Conservation (phyloP, 1,140 invertebrate species). For the Hypsibius dujardini region DNA sequence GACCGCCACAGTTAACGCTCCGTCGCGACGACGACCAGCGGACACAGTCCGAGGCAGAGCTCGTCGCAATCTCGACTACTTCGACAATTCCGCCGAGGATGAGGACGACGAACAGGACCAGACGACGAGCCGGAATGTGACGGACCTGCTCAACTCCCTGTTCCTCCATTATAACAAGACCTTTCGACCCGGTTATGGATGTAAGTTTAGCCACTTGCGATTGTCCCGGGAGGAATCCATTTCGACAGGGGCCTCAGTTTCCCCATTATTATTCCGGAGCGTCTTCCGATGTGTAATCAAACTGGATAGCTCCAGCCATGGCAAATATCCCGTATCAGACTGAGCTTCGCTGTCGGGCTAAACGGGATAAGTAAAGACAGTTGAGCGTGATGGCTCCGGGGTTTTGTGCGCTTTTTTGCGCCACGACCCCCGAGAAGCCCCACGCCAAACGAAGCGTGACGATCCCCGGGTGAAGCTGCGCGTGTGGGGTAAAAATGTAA, state of each 20-base stretch:
- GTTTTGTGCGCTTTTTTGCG: too few relatives aligned
- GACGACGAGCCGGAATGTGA: not conserved
- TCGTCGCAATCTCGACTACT: not conserved
- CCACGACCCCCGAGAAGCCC: too few relatives aligned
- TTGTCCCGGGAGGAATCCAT: not conserved
- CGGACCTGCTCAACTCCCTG: not conserved
- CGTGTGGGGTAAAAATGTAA: too few relatives aligned
- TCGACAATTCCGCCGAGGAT: too few relatives aligned
- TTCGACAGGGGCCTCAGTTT: not conserved
- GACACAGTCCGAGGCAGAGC: not conserved
- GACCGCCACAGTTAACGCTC: not conserved
- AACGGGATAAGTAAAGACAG: too few relatives aligned
- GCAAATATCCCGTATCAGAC: too few relatives aligned
- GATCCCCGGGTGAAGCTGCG: too few relatives aligned
- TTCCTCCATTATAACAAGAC: slow-evolving; percentile 3
- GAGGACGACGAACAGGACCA: not conserved
- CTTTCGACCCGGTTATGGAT: slow-evolving; percentile 4
- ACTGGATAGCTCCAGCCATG: too few relatives aligned
- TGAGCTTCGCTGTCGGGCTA: too few relatives aligned
- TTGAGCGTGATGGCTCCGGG: too few relatives aligned
- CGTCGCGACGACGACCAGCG: not conserved
- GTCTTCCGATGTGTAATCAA: not conserved
- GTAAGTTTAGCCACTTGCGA: not conserved
- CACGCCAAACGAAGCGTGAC: too few relatives aligned
- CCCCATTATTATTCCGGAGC: not conserved